These are phyloP conservation scores for Carassius auratus DNA, from an alignment of 2,113 vertebrate genomes.

Conservation along the genomic window DNA sequence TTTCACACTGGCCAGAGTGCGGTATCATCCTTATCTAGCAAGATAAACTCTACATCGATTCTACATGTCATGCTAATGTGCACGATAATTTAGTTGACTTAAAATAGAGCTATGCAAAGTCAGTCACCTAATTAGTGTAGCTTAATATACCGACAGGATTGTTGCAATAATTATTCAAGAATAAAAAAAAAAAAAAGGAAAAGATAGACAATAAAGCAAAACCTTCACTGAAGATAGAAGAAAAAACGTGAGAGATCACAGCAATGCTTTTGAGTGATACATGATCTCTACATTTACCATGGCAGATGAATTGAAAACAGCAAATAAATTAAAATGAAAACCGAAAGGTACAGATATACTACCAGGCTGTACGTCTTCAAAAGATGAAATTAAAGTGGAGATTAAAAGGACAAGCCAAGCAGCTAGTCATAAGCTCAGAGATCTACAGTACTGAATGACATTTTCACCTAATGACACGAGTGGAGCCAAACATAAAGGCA, in stretches of 20 bases:
- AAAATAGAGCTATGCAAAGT: conserved; percentile 77
- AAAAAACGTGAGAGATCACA: conserved; percentile 48
- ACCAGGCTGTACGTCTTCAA: conserved; percentile 50
- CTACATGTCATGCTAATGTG: conserved; percentile 63
- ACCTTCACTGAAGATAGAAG: conserved; percentile 58
- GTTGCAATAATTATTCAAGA: conserved; percentile 62
- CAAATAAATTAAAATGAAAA: conserved; percentile 74
- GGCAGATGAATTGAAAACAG: conserved; percentile 56
- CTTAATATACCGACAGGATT: conserved; percentile 72
- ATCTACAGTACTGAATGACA: conserved; percentile 53
- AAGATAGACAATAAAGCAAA: conserved; percentile 28
- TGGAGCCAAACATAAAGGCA: conserved; percentile 30
- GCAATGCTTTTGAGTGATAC: conserved; percentile 51
- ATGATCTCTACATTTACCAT: conserved; percentile 42
- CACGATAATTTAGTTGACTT: conserved; percentile 63
- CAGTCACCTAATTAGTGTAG: conserved; percentile 79
- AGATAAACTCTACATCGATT: conserved; percentile 56
- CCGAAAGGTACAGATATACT: conserved; percentile 53
- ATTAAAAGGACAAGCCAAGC: conserved; percentile 9
- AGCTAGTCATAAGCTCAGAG: conserved; percentile 43
- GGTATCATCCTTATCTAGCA: conserved; percentile 55
- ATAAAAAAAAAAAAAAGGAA: conserved; percentile 60
- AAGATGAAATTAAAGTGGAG: conserved; percentile 18
- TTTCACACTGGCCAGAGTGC: conserved; percentile 72
- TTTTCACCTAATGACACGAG: conserved; percentile 23